A percentile compares a stretch with the other conserved stretches of the same genome.
Evolutionary conservation across 2,888 invertebrate genomes (phyloP).

Genomic region (Drosophila meridionalis): DNA sequence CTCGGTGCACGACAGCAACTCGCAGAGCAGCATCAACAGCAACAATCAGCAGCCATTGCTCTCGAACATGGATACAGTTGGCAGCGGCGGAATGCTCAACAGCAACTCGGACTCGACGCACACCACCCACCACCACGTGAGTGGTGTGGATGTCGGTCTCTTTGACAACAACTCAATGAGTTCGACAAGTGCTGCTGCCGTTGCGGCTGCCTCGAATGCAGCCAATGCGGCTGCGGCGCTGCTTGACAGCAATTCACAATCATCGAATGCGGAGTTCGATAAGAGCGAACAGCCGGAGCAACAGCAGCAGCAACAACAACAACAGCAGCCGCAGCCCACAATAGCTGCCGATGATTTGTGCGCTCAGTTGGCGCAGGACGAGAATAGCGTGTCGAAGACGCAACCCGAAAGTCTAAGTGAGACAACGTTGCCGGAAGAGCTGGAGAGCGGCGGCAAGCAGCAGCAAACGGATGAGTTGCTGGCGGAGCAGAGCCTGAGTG

Average conservation of each 20-base stretch:
- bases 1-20: constrained; percentile 85
- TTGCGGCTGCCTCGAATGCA: constrained; percentile 70
- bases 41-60: constrained; percentile 79
- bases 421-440: constrained; percentile 33
- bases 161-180: constrained; percentile 83
- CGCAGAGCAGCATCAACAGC: constrained; percentile 84
- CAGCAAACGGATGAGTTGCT: constrained; percentile 54
- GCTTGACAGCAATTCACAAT: constrained; percentile 82
- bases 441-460: constrained; percentile 35
- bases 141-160: constrained; percentile 74
- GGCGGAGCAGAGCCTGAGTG: constrained; percentile 56
- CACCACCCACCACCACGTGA: constrained; percentile 61
- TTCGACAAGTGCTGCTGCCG: constrained; percentile 77
- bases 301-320: not conserved
- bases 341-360: constrained; percentile 30
- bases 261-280: constrained; percentile 75
- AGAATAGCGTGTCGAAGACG: constrained; percentile 61
- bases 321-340: constrained; percentile 12
- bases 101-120: constrained; percentile 82
- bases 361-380: constrained; percentile 55
- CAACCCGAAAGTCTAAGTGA: constrained; percentile 53
- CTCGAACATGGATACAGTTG: constrained; percentile 62
- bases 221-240: constrained; percentile 78
- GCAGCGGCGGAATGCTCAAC: constrained; percentile 69
- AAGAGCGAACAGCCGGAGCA: constrained; percentile 49